Evolutionary conservation across 2,888 invertebrate species (phyloP).

Genomic region (Andrena bicolor): DNA sequence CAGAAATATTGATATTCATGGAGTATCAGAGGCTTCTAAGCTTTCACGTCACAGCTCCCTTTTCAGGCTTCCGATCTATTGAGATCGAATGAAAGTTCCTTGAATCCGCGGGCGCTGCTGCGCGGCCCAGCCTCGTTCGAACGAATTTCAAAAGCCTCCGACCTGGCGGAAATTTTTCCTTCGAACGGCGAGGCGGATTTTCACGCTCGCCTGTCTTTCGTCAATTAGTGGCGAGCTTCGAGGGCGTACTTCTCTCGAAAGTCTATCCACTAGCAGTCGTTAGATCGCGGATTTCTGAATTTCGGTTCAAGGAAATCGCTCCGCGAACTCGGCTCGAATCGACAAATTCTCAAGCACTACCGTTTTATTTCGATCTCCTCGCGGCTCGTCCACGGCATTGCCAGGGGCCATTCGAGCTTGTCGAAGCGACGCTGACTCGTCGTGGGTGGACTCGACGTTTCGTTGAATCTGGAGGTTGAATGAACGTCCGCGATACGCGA

Average conservation of each 20-base stretch:
- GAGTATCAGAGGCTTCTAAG: too few species aligned
- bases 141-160: neutral
- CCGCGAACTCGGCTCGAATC: neutral
- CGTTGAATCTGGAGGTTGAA: constrained; percentile 23
- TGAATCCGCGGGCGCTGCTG: neutral
- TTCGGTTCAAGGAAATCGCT: neutral
- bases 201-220: neutral
- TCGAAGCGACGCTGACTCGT: neutral
- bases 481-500: constrained; percentile 21
- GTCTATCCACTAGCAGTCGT: neutral
- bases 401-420: neutral
- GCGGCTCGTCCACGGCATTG: neutral
- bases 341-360: too few species aligned
- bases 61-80: too few species aligned
- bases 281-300: neutral
- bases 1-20: constrained; percentile 1
- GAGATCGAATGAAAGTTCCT: too few species aligned
- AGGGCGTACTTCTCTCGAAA: neutral
- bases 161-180: neutral
- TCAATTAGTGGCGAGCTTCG: neutral
- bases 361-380: too few species aligned
- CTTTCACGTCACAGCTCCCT: too few species aligned
- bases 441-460: constrained; percentile 5
- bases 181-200: neutral
- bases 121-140: neutral